These are phyloP conservation scores for Melanostoma mellinum DNA, from an alignment of 2,888 invertebrate genomes.

Conservation along the genomic window DNA sequence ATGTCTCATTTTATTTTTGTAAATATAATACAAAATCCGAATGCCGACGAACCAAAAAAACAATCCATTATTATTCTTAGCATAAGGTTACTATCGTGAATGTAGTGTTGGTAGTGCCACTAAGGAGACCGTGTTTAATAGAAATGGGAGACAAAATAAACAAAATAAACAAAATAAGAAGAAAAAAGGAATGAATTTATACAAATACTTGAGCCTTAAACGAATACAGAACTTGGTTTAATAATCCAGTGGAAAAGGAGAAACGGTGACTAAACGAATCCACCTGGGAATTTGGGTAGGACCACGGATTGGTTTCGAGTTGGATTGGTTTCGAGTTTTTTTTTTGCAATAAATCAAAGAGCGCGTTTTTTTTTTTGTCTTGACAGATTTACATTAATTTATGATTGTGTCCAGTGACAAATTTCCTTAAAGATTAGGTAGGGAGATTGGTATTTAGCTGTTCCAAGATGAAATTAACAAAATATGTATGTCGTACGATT, in stretches of 20 bases:
- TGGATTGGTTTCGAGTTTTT: slow-evolving; percentile 62
- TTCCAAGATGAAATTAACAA: no score
- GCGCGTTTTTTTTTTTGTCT: slow-evolving; percentile 54
- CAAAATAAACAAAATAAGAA: slow-evolving; percentile 54
- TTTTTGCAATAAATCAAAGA: slow-evolving; percentile 64
- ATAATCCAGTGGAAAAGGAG: slow-evolving; percentile 52
- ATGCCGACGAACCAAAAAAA: slow-evolving; percentile 38
- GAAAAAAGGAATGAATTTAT: slow-evolving; percentile 56
- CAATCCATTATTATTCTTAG: slow-evolving; percentile 72
- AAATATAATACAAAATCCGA: slow-evolving; percentile 66
- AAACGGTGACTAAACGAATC: slow-evolving; percentile 70
- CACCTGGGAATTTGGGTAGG: slow-evolving; percentile 73
- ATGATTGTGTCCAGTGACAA: slow-evolving; percentile 63
- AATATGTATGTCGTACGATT: no score
- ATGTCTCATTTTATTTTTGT: slow-evolving; percentile 52
- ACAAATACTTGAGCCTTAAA: slow-evolving; percentile 70
- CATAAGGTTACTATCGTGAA: slow-evolving; percentile 57
- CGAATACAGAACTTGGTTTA: slow-evolving; percentile 41
- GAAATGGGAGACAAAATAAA: slow-evolving; percentile 62
- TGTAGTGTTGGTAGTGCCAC: slow-evolving; percentile 54
- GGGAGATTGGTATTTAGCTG: neutral
- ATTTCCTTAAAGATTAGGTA: slow-evolving; percentile 28
- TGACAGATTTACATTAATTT: slow-evolving; percentile 69
- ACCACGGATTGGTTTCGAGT: slow-evolving; percentile 62
- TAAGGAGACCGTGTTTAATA: slow-evolving; percentile 70